These are phyloP conservation scores for Spondyliosoma cantharus DNA, from an alignment of 2,797 vertebrate species.

Conservation along the genomic window DNA sequence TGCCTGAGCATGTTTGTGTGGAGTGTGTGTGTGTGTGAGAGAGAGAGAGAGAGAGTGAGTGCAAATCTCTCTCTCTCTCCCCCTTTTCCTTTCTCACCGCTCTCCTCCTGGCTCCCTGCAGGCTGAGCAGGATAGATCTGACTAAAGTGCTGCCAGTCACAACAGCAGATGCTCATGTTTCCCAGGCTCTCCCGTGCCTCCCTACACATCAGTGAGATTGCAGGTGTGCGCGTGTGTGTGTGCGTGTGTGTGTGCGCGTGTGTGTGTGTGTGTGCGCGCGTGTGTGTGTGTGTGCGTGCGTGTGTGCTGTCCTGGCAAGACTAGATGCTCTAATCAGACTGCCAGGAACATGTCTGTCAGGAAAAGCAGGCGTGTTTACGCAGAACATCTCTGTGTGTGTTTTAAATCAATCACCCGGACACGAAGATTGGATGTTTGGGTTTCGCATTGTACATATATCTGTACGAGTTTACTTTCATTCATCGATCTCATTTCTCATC, in stretches of 20 bases:
- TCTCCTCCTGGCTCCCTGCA: constrained; percentile 64
- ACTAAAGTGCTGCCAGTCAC: constrained; percentile 84
- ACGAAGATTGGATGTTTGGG: neutral
- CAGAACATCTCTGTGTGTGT: constrained; percentile 24
- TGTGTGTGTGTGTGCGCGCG: constrained; percentile 28
- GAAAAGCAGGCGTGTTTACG: constrained; percentile 41
- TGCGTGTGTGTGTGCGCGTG: constrained; percentile 35
- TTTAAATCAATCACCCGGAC: constrained; percentile 12
- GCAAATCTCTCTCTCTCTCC: constrained; percentile 14
- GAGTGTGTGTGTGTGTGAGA: neutral
- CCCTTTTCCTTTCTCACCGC: constrained; percentile 24
- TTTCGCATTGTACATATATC: neutral
- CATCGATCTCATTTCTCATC: neutral
- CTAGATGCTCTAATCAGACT: constrained; percentile 62
- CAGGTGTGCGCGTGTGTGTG: constrained; percentile 65
- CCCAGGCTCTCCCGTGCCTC: constrained; percentile 67
- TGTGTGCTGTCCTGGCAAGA: constrained; percentile 48
- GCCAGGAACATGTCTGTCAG: constrained; percentile 51
- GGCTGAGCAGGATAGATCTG: constrained; percentile 76
- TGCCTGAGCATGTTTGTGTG: constrained; percentile 1
- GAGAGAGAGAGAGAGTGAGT: neutral
- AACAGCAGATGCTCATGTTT: constrained; percentile 84
- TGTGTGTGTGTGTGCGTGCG: constrained; percentile 23
- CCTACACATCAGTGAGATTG: constrained; percentile 73
- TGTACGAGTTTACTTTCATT: neutral